Percentiles rank a stretch among this genome's conserved stretches.
These are phyloP conservation scores for Neuroterus valhalla DNA, from an alignment of 1,140 invertebrate genomes.

Conservation along the genomic window DNA sequence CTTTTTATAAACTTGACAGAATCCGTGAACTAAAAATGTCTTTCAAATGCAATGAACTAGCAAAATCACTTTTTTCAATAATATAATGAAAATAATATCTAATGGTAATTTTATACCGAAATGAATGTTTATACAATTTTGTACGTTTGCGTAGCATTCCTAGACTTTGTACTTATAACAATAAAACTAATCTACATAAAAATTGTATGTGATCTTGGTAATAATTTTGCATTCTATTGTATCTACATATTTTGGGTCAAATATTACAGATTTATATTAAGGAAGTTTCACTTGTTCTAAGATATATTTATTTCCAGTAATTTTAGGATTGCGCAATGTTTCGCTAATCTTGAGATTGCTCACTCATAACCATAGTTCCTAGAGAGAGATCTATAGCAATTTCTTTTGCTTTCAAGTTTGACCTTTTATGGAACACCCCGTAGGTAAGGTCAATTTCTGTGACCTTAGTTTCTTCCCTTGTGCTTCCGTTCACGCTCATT, in stretches of 20 bases:
- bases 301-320: background rate
- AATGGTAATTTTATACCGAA: background rate
- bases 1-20: too few species aligned
- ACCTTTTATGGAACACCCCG: background rate
- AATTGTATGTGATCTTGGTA: background rate
- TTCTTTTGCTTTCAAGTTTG: constrained; percentile 15
- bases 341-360: background rate
- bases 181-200: background rate
- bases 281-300: too few species aligned
- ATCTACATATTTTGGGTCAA: background rate
- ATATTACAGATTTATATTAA: background rate
- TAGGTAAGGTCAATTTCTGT: background rate
- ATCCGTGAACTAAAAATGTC: too few species aligned
- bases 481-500: constrained; percentile 10
- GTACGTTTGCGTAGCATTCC: constrained; percentile 16
- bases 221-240: background rate
- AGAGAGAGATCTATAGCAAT: background rate
- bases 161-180: constrained; percentile 11
- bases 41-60: too few species aligned
- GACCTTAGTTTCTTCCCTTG: constrained; percentile 24
- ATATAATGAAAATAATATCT: too few species aligned
- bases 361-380: background rate
- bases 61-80: background rate
- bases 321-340: background rate
- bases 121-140: constrained; percentile 1